phyloP scores from a whole-genome alignment of 64 coral and sea anemone genomes.

The Dendrophyllia cribrosa region DNA sequence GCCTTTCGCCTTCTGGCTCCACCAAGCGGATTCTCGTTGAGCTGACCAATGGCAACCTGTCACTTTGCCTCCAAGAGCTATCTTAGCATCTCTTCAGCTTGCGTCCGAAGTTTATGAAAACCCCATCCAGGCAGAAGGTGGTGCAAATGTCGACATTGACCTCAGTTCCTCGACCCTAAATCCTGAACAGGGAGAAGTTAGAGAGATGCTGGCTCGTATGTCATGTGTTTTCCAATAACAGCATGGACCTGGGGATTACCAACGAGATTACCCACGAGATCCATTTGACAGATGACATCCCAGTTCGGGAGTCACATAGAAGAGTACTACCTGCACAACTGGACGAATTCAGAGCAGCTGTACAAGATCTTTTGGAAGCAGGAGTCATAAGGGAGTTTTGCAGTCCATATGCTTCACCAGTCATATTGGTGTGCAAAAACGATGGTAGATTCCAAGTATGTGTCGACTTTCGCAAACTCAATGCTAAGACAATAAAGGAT shows the following conservation, averaged over 20 bases:
- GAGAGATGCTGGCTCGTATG: constrained; percentile 2
- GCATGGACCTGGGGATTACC: constrained; percentile 1
- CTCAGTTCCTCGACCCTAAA: background rate
- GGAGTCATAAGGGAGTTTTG: constrained; percentile 55
- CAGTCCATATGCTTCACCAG: constrained; percentile 34
- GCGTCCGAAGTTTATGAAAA: background rate
- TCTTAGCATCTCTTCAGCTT: background rate
- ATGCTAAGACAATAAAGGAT: constrained; percentile 32
- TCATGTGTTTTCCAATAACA: constrained; percentile 4
- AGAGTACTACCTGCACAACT: constrained; percentile 30
- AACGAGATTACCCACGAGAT: constrained; percentile 28
- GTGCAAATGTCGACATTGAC: background rate
- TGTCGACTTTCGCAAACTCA: constrained; percentile 60
- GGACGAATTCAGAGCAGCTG: constrained; percentile 37
- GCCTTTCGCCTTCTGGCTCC: background rate
- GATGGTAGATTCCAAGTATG: constrained; percentile 39
- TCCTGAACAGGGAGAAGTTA: background rate
- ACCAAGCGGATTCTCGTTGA: constrained; percentile 14
- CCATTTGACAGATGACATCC: background rate
- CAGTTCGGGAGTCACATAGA: constrained; percentile 28
- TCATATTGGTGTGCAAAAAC: constrained; percentile 47
- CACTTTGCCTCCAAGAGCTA: background rate
- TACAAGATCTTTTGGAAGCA: constrained; percentile 26
- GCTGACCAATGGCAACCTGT: constrained; percentile 11
- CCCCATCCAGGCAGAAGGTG: background rate